These are phyloP conservation scores for Andrena minutula DNA, from an alignment of 2,888 invertebrate species.

Conservation along the genomic window DNA sequence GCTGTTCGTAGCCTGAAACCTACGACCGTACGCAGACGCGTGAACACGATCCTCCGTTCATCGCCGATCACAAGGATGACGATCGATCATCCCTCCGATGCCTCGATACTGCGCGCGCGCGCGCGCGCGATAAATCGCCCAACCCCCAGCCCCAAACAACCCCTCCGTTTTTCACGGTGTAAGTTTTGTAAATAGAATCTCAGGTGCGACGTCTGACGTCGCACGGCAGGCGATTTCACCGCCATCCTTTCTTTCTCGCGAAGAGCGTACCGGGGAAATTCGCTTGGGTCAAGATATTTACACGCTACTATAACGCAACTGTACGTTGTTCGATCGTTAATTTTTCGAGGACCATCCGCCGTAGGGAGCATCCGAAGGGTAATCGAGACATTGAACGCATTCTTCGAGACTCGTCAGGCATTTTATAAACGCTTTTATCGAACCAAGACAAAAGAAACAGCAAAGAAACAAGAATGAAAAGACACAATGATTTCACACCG, in stretches of 20 bases:
- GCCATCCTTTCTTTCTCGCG: conserved; percentile 42
- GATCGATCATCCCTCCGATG: conserved; percentile 51
- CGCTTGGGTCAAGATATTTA: conserved; percentile 51
- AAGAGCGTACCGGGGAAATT: conserved; percentile 37
- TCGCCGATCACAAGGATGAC: conserved; percentile 38
- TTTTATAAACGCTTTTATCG: no score
- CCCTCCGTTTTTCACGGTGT: conserved; percentile 47
- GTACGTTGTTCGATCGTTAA: conserved; percentile 25
- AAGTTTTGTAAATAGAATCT: conserved; percentile 63
- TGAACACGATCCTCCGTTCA: conserved; percentile 49
- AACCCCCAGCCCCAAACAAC: not conserved
- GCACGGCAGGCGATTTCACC: conserved; percentile 21
- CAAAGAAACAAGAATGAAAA: no score
- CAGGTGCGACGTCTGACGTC: conserved; percentile 38
- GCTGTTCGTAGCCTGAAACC: conserved; percentile 34
- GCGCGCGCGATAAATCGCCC: conserved; percentile 29
- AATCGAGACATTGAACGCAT: not conserved
- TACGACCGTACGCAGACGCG: conserved; percentile 46
- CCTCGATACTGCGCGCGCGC: conserved; percentile 38
- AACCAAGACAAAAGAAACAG: no score
- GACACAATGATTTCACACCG: no score
- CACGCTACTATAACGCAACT: conserved; percentile 22
- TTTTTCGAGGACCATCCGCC: conserved; percentile 23
- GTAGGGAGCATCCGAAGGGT: not conserved
- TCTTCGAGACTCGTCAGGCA: not conserved